phyloP scores from a whole-genome alignment of 92 coral and sea anemone genomes.

The Epizoanthus rinbou region DNA sequence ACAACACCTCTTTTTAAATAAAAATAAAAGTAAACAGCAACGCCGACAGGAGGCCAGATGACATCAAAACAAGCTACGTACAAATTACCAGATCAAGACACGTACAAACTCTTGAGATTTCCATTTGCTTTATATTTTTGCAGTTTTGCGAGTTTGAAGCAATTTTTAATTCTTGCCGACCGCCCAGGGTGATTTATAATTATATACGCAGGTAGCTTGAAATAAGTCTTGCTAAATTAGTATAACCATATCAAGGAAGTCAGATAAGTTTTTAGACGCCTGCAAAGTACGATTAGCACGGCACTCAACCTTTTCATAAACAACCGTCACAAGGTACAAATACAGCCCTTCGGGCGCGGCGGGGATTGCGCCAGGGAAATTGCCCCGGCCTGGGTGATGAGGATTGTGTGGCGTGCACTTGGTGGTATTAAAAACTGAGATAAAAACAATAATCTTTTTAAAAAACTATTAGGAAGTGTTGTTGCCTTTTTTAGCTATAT shows the following conservation, averaged over 20 bases:
- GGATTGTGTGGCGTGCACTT: no score
- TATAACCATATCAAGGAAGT: background rate
- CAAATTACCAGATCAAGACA: background rate
- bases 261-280: background rate
- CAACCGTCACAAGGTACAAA: background rate
- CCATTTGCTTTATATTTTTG: no score
- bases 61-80: background rate
- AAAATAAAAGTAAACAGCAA: background rate
- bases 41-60: background rate
- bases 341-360: no score
- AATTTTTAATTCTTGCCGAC: background rate
- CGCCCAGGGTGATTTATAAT: background rate
- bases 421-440: no score
- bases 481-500: no score
- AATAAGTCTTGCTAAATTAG: background rate
- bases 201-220: background rate
- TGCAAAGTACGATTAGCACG: constrained; percentile 27
- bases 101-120: background rate
- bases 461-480: no score
- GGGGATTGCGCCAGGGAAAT: no score
- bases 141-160: background rate
- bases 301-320: constrained; percentile 16
- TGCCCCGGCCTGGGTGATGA: no score
- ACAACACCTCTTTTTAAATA: background rate
- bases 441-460: no score